These are phyloP conservation scores for Caranx melampygus DNA, from an alignment of 2,113 vertebrate genomes.

Conservation along the genomic window DNA sequence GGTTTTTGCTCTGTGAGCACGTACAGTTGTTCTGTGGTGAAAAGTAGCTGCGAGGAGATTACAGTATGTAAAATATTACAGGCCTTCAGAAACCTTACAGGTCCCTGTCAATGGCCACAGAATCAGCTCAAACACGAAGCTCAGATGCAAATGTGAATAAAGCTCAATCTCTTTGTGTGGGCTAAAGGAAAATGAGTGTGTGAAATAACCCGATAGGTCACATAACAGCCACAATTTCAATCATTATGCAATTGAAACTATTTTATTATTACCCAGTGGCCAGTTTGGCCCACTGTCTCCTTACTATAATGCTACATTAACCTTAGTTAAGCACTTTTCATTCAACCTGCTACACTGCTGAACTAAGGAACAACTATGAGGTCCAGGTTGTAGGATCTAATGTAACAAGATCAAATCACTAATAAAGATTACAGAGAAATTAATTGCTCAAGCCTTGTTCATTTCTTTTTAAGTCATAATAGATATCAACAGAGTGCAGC, in stretches of 20 bases:
- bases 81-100: neutral
- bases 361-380: neutral
- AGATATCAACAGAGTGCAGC: neutral
- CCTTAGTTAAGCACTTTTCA: constrained; percentile 12
- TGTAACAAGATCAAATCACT: neutral
- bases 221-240: neutral
- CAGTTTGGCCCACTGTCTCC: constrained; percentile 1
- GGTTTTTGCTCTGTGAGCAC: too few relatives aligned
- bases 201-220: neutral
- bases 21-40: too few relatives aligned
- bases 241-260: constrained; percentile 7
- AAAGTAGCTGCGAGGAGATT: too few relatives aligned
- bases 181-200: neutral
- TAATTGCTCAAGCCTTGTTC: neutral
- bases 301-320: constrained; percentile 27
- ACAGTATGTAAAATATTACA: neutral
- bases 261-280: constrained; percentile 21
- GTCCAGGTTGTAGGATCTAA: neutral
- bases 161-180: neutral
- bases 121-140: neutral
- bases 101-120: neutral
- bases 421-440: neutral
- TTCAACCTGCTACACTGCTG: neutral
- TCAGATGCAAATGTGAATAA: neutral
- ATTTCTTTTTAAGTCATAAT: neutral